A percentile compares a stretch with the other conserved stretches of the same genome.
Evolutionary conservation across 2,888 invertebrate genomes (phyloP).

Genomic region (Cosmia pyralina): DNA sequence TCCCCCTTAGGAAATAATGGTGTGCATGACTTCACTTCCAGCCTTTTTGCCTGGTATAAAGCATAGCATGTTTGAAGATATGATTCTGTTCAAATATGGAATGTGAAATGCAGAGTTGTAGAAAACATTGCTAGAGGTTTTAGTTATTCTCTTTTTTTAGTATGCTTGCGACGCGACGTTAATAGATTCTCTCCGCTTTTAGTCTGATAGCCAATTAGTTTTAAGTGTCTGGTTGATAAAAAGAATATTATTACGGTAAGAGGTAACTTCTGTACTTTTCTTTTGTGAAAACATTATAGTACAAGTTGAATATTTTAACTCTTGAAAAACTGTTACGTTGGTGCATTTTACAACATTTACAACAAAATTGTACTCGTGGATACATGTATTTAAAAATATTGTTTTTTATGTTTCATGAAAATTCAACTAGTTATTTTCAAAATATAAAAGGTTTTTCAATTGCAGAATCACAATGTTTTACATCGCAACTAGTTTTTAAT

Average conservation of each 20-base stretch:
- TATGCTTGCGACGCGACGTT: constrained; percentile 16
- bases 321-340: not conserved
- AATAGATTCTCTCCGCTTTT: constrained; percentile 38
- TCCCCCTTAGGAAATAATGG: constrained; percentile 27
- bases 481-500: not conserved
- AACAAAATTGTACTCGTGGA: not conserved
- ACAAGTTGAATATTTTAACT: not conserved
- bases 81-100: constrained; percentile 21
- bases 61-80: constrained; percentile 14
- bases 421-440: not conserved
- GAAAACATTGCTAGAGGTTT: not conserved
- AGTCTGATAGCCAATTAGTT: constrained; percentile 44
- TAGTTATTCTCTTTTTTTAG: constrained; percentile 3
- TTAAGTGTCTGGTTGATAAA: constrained; percentile 12
- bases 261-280: not conserved
- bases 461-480: not conserved
- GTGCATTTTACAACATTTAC: not conserved
- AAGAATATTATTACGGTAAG: constrained; percentile 16
- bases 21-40: constrained; percentile 35
- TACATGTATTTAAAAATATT: not conserved
- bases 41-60: constrained; percentile 37
- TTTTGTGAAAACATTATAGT: not conserved
- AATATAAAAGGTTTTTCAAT: not conserved
- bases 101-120: constrained; percentile 14
- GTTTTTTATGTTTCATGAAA: not conserved